Percentiles rank a stretch among this genome's conserved stretches.
These are phyloP conservation scores for Meandrusa payeni DNA, from an alignment of 2,888 invertebrate genomes.

Conservation along the genomic window DNA sequence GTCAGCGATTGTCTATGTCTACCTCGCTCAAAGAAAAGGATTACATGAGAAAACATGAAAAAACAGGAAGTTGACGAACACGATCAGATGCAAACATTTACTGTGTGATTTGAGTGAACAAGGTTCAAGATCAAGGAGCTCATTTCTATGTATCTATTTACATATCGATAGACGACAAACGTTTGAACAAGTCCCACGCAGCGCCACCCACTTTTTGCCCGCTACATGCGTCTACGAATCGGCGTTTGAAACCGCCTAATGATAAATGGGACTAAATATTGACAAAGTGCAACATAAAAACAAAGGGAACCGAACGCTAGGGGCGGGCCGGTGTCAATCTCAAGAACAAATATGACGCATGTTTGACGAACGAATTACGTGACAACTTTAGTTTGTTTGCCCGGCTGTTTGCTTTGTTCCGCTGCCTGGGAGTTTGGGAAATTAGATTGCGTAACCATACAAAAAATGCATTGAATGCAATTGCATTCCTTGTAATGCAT, in stretches of 20 bases:
- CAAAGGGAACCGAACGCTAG: conserved; percentile 55
- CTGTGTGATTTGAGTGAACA: conserved; percentile 1
- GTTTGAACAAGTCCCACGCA: conserved; percentile 45
- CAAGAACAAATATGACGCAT: conserved; percentile 63
- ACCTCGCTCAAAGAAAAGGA: no score
- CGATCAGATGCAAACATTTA: background rate
- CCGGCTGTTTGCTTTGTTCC: conserved; percentile 49
- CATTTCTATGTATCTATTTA: conserved; percentile 16
- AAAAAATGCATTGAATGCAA: conserved; percentile 32
- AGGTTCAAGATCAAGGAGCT: conserved; percentile 10
- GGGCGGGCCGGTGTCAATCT: conserved; percentile 74
- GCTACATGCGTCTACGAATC: conserved; percentile 49
- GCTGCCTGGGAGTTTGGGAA: conserved; percentile 46
- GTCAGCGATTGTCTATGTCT: no score
- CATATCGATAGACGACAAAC: conserved; percentile 29
- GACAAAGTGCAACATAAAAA: conserved; percentile 68
- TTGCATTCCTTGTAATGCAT: no score
- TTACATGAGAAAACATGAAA: background rate
- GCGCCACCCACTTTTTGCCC: conserved; percentile 56
- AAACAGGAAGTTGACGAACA: background rate
- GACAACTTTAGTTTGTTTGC: conserved; percentile 65
- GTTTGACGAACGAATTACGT: conserved; percentile 76
- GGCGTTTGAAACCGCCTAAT: conserved; percentile 58
- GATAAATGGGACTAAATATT: conserved; percentile 76
- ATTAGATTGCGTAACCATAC: conserved; percentile 42